A percentile compares a stretch with the other conserved stretches of the same genome.
These are phyloP conservation scores for Drosophila serrata DNA, from an alignment of 1,140 invertebrate genomes.

Conservation along the genomic window DNA sequence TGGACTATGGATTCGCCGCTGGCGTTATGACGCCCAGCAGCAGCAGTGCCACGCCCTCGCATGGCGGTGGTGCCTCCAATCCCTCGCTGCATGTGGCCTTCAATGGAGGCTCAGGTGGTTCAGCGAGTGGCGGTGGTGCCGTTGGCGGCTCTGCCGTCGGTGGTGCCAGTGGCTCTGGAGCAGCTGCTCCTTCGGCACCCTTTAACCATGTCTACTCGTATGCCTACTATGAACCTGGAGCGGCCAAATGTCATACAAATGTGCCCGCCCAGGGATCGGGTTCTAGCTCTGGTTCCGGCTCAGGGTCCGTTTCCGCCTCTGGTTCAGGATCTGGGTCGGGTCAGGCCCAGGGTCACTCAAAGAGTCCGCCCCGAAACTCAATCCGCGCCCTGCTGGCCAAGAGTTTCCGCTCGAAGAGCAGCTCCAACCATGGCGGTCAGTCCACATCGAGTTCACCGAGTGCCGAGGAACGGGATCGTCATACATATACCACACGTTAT, in stretches of 20 bases:
- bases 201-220: slow-evolving; percentile 90
- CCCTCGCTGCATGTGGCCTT: slow-evolving; percentile 71
- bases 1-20: slow-evolving; percentile 82
- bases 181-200: slow-evolving; percentile 55
- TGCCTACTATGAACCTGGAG: slow-evolving; percentile 91
- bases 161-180: slow-evolving; percentile 71
- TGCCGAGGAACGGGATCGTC: slow-evolving; percentile 85
- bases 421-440: slow-evolving; percentile 61
- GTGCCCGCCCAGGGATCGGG: slow-evolving; percentile 85
- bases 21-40: slow-evolving; percentile 75
- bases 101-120: slow-evolving; percentile 35
- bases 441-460: slow-evolving; percentile 69
- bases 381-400: slow-evolving; percentile 81
- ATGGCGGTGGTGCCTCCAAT: slow-evolving; percentile 55
- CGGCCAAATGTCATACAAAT: slow-evolving; percentile 87
- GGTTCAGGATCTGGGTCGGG: not conserved
- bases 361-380: slow-evolving; percentile 85
- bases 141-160: slow-evolving; percentile 64
- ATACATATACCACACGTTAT: slow-evolving; percentile 92
- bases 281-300: slow-evolving; percentile 3
- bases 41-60: slow-evolving; percentile 68
- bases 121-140: slow-evolving; percentile 12
- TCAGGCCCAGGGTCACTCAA: slow-evolving; percentile 58
- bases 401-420: slow-evolving; percentile 75
- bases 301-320: slow-evolving; percentile 11